phyloP scores from a whole-genome alignment of 2,888 invertebrate genomes.

The Ormyrus labotus region DNA sequence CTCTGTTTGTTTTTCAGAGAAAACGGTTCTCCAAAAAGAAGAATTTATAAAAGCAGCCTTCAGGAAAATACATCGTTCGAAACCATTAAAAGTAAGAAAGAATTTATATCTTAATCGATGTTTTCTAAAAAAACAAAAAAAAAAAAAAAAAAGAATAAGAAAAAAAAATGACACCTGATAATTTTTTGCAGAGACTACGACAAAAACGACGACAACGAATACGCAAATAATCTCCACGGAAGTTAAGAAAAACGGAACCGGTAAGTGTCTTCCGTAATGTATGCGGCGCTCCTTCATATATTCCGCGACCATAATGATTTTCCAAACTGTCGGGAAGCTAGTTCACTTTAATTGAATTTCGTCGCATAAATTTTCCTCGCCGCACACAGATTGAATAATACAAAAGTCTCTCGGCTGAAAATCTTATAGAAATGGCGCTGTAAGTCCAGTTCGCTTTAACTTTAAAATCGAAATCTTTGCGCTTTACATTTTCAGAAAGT shows the following conservation, averaged over 20 bases:
- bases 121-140: neutral
- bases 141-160: neutral
- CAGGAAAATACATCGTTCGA: slow-evolving; percentile 77
- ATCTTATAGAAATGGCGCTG: neutral
- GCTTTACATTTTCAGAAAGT: neutral
- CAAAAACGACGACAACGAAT: slow-evolving; percentile 67
- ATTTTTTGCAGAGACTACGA: slow-evolving; percentile 67
- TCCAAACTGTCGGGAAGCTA: slow-evolving; percentile 24
- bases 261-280: slow-evolving; percentile 63
- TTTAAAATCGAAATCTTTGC: neutral
- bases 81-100: slow-evolving; percentile 76
- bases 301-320: slow-evolving; percentile 30
- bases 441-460: neutral
- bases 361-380: slow-evolving; percentile 28
- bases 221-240: slow-evolving; percentile 67
- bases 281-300: slow-evolving; percentile 20
- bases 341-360: slow-evolving; percentile 42
- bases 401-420: neutral
- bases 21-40: slow-evolving; percentile 80
- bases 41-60: slow-evolving; percentile 75
- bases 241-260: slow-evolving; percentile 66
- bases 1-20: slow-evolving; percentile 78
- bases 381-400: slow-evolving; percentile 4
- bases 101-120: slow-evolving; percentile 20
- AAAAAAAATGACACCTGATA: neutral